phyloP scores from a whole-genome alignment of 2,113 vertebrate genomes.

The Helogale parvula region DNA sequence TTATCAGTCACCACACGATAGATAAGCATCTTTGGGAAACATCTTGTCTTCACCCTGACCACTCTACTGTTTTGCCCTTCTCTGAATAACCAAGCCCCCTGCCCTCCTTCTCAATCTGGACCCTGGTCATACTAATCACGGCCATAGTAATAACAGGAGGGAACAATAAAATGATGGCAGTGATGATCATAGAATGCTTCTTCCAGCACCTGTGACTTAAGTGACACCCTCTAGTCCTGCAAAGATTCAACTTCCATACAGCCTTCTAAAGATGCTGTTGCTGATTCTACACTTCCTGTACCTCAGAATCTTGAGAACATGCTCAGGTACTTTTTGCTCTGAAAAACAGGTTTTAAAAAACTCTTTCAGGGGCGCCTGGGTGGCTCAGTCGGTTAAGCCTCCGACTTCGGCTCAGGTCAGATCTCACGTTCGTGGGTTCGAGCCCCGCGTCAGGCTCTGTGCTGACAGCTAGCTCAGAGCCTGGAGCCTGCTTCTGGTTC shows the following conservation, averaged over 20 bases:
- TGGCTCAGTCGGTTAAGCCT: too few species aligned
- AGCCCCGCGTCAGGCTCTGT: too few species aligned
- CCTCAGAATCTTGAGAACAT: not conserved
- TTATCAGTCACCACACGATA: not conserved
- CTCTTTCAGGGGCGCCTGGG: too few species aligned
- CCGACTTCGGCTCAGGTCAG: too few species aligned
- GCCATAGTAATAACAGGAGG: not conserved
- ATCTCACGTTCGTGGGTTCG: too few species aligned
- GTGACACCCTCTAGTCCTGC: not conserved
- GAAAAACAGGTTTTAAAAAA: not conserved
- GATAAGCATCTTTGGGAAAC: not conserved
- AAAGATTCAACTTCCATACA: not conserved
- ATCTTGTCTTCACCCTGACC: not conserved
- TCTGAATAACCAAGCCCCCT: not conserved
- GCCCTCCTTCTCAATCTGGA: not conserved
- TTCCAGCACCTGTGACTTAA: not conserved
- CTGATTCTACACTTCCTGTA: not conserved
- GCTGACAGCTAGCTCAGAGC: too few species aligned
- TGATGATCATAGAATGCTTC: not conserved
- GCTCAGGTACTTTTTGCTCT: not conserved
- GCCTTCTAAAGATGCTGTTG: not conserved
- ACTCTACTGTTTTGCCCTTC: rapidly evolving
- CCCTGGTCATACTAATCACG: not conserved
- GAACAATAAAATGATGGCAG: not conserved
- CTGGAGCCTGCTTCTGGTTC: too few species aligned